These are phyloP conservation scores for Prunella himalayana DNA, from an alignment of 2,113 vertebrate species.

Conservation along the genomic window DNA sequence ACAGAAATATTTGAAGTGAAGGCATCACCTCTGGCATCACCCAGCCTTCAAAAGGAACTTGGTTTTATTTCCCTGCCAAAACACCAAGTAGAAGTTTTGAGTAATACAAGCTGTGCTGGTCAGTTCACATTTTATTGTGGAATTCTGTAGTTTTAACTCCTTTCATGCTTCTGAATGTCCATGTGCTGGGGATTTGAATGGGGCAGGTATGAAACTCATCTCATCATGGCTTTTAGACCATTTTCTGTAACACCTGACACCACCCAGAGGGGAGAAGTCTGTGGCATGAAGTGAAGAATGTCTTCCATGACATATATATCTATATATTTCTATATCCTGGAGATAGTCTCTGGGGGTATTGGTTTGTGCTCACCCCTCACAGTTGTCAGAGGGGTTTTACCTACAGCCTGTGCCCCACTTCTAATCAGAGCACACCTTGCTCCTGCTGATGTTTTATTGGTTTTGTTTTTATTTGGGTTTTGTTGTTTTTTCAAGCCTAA, in stretches of 20 bases:
- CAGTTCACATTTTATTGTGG: accelerated
- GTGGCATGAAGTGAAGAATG: neutral
- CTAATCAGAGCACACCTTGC: neutral
- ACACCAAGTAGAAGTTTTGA: neutral
- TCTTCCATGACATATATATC: neutral
- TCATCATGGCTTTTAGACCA: accelerated
- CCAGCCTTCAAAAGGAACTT: neutral
- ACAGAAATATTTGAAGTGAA: neutral
- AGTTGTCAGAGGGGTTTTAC: neutral
- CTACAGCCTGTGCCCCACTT: neutral
- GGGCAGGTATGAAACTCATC: neutral
- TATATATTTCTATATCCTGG: neutral
- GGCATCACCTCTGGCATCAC: neutral
- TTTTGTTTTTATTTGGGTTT: neutral
- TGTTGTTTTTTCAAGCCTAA: neutral
- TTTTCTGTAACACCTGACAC: neutral
- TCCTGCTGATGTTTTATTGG: neutral
- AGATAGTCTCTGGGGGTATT: neutral
- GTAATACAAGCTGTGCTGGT: neutral
- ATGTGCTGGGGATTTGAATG: neutral
- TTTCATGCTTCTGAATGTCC: neutral
- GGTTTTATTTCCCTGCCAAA: neutral
- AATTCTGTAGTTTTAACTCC: neutral
- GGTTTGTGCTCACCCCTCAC: neutral
- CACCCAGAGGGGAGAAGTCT: neutral